Conservation (phyloP, 2,113 vertebrate species). For the Laterallus jamaicensis region DNA sequence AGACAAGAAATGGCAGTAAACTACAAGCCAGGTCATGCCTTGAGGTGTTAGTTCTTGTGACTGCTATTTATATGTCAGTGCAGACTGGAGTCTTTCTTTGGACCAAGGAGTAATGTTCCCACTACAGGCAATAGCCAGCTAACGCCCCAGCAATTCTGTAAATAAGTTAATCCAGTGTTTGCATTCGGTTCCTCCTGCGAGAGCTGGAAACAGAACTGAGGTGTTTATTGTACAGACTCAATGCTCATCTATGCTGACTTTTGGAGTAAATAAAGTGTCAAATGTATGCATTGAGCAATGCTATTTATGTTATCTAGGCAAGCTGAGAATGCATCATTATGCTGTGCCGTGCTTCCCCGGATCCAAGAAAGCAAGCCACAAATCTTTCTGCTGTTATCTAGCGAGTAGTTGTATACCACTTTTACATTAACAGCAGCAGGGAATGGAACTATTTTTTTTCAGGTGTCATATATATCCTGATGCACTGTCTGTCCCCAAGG, state of each 20-base stretch:
- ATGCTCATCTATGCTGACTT: constrained; percentile 5
- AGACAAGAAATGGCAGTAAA: neutral
- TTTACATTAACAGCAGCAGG: constrained; percentile 5
- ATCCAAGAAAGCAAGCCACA: neutral
- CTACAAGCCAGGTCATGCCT: neutral
- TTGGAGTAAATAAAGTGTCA: constrained; percentile 24
- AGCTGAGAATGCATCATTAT: constrained; percentile 32
- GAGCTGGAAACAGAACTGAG: neutral
- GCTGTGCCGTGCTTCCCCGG: neutral
- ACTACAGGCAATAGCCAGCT: neutral
- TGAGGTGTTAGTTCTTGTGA: constrained; percentile 18
- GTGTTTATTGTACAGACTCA: constrained; percentile 1
- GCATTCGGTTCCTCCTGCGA: neutral
- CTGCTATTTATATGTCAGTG: constrained; percentile 19
- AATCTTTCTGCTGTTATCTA: constrained; percentile 26
- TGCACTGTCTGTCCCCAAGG: constrained; percentile 21
- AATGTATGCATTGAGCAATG: neutral
- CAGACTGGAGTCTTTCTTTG: constrained; percentile 23
- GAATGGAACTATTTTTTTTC: neutral
- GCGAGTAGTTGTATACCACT: neutral
- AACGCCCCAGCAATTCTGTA: neutral
- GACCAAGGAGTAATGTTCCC: neutral
- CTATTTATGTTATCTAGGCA: constrained; percentile 43
- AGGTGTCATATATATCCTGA: neutral
- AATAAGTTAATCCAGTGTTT: neutral